These are phyloP conservation scores for Corythornis leucogaster DNA, from an alignment of 2,797 vertebrate genomes.

Conservation along the genomic window DNA sequence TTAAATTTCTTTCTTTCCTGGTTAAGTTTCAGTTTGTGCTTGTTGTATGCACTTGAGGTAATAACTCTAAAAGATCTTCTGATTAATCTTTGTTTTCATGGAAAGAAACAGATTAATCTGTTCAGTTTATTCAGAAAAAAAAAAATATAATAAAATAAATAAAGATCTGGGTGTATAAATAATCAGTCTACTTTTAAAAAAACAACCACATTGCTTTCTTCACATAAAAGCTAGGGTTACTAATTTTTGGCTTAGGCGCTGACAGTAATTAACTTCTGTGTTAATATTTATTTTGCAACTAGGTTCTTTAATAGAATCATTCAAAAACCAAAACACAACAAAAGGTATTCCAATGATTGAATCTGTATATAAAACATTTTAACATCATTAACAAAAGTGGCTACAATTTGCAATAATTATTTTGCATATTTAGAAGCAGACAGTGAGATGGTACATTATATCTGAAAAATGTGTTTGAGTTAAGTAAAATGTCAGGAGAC, in stretches of 20 bases:
- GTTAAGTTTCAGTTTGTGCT: constrained; percentile 22
- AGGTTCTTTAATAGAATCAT: neutral
- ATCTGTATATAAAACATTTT: neutral
- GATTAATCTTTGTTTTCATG: constrained; percentile 51
- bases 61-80: constrained; percentile 19
- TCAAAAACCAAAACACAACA: neutral
- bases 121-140: neutral
- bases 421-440: neutral
- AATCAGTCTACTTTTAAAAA: neutral
- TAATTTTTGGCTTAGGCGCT: neutral
- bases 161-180: neutral
- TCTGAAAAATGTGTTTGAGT: neutral
- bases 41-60: neutral
- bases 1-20: neutral
- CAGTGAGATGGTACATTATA: neutral
- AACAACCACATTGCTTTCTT: neutral
- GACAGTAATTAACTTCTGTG: neutral
- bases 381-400: neutral
- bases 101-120: constrained; percentile 44
- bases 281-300: neutral
- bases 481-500: neutral
- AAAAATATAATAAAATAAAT: neutral
- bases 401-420: neutral
- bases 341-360: neutral
- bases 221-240: neutral